These are phyloP conservation scores for Bovichtus diacanthus DNA, from an alignment of 2,797 vertebrate genomes.

Conservation along the genomic window DNA sequence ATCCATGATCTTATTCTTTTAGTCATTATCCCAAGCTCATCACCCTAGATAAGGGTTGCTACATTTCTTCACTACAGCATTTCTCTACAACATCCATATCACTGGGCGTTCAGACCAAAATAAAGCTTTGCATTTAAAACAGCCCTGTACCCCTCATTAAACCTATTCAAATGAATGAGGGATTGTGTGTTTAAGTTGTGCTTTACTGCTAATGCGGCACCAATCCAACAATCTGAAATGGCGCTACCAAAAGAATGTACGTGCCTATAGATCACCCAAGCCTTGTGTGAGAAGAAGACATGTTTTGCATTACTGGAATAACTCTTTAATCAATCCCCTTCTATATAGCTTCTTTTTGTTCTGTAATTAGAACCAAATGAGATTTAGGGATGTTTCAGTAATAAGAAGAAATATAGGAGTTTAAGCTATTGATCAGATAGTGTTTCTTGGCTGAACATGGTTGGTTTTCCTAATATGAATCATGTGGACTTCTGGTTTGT, in stretches of 20 bases:
- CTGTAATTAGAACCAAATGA: slow-evolving; percentile 14
- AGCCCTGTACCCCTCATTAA: neutral
- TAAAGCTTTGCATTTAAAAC: too few species aligned
- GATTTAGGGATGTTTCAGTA: slow-evolving; percentile 19
- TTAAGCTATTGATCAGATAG: slow-evolving; percentile 37
- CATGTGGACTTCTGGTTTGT: slow-evolving; percentile 41
- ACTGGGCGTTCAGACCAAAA: neutral
- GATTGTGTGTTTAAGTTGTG: neutral
- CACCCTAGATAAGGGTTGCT: neutral
- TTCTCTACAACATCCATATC: neutral
- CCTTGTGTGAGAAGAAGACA: slow-evolving; percentile 26
- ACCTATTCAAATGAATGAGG: neutral
- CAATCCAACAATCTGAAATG: slow-evolving; percentile 9
- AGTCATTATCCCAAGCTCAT: neutral
- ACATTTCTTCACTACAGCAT: neutral
- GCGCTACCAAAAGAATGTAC: neutral
- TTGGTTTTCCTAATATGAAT: slow-evolving; percentile 44
- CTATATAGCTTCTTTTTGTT: slow-evolving; percentile 36
- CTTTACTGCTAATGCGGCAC: neutral
- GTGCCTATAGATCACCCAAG: slow-evolving; percentile 5
- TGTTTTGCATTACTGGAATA: slow-evolving; percentile 9
- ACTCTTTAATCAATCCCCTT: slow-evolving; percentile 32
- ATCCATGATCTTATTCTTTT: neutral
- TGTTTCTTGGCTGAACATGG: slow-evolving; percentile 33
- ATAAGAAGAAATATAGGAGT: slow-evolving; percentile 9